These are phyloP conservation scores for Cephalotes varians DNA, from an alignment of 2,888 invertebrate genomes.

Conservation along the genomic window DNA sequence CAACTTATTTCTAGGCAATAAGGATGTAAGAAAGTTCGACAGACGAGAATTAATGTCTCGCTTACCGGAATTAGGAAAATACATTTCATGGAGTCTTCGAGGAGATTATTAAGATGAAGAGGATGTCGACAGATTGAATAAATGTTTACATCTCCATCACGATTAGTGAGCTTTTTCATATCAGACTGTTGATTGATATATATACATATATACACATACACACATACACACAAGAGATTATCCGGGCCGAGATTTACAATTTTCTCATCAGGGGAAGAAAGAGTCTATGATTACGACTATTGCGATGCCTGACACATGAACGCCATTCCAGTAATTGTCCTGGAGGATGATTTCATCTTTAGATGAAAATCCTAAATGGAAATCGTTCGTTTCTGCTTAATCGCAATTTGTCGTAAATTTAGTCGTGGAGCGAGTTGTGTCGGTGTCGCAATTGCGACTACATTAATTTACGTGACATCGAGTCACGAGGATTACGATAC, in stretches of 20 bases:
- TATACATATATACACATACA: not conserved
- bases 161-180: conserved; percentile 74
- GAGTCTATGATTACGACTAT: too few species aligned
- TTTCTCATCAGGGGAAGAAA: conserved; percentile 45
- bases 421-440: conserved; percentile 58
- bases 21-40: conserved; percentile 59
- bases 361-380: not conserved
- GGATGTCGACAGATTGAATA: conserved; percentile 65
- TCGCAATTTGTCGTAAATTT: conserved; percentile 51
- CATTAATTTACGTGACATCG: not conserved
- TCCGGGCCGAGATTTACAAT: conserved; percentile 35
- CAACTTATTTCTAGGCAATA: conserved; percentile 68
- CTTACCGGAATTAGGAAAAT: conserved; percentile 56
- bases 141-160: conserved; percentile 66
- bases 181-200: conserved; percentile 68
- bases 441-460: conserved; percentile 42
- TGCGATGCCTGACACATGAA: conserved; percentile 30
- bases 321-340: conserved; percentile 31
- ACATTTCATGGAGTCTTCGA: conserved; percentile 57
- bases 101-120: conserved; percentile 54
- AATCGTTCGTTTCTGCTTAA: conserved; percentile 64
- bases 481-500: conserved; percentile 2
- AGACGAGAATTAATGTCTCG: conserved; percentile 27
- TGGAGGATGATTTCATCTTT: conserved; percentile 18
- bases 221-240: conserved; percentile 27